These are phyloP conservation scores for Pogonocichla stellata DNA, from an alignment of 2,113 vertebrate species.

Conservation along the genomic window DNA sequence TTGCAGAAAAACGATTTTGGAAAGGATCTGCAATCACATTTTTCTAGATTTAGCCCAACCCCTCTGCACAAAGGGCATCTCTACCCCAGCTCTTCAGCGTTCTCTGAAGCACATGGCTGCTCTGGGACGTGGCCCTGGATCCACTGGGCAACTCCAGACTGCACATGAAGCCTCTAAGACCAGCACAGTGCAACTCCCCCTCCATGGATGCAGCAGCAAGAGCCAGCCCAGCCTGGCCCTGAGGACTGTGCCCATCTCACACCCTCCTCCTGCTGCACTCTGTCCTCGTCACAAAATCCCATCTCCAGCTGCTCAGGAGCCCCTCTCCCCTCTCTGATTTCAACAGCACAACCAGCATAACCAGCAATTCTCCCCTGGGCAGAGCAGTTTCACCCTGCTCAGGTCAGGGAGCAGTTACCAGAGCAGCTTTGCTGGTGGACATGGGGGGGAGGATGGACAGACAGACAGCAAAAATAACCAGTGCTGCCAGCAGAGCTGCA, in stretches of 20 bases:
- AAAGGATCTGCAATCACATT: neutral
- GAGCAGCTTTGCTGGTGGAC: neutral
- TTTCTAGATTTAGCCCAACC: neutral
- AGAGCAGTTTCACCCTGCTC: neutral
- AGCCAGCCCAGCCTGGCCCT: neutral
- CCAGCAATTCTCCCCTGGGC: neutral
- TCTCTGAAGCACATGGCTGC: neutral
- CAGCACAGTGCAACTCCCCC: fast-evolving
- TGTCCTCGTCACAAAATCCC: neutral
- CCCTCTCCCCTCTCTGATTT: neutral
- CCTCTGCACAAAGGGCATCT: neutral
- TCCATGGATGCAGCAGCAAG: neutral
- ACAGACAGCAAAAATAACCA: neutral
- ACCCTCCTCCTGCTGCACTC: neutral
- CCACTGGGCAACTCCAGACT: neutral
- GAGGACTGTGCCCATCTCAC: neutral
- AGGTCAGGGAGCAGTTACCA: neutral
- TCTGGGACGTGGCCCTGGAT: fast-evolving
- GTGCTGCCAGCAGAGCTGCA: neutral
- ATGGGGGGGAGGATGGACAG: neutral
- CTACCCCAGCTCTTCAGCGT: neutral
- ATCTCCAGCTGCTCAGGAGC: neutral
- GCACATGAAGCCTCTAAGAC: neutral
- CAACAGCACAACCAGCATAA: neutral
- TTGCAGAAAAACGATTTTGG: neutral